phyloP scores from a whole-genome alignment of 2,888 invertebrate genomes.

The Mellilla xanthometata region DNA sequence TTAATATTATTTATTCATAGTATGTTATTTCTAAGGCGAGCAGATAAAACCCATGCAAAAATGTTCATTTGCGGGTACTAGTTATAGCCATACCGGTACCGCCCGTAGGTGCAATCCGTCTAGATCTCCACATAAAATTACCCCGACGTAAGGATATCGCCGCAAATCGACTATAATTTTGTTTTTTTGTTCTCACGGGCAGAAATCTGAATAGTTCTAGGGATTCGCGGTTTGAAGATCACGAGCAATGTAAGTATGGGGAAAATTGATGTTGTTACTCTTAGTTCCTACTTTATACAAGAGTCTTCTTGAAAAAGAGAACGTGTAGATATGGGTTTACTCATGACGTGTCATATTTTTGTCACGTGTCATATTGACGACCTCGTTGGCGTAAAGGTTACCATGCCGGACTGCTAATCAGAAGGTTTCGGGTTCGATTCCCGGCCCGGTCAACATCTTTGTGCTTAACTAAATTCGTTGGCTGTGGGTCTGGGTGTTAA shows the following conservation, averaged over 20 bases:
- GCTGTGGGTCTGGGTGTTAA: too few species aligned
- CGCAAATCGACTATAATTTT: constrained; percentile 77
- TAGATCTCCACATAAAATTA: constrained; percentile 57
- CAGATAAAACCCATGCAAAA: constrained; percentile 10
- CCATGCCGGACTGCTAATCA: too few species aligned
- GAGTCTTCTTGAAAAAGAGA: too few species aligned
- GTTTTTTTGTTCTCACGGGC: constrained; percentile 73
- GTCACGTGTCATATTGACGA: too few species aligned
- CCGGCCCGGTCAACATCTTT: too few species aligned
- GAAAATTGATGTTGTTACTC: constrained; percentile 57
- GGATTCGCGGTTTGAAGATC: constrained; percentile 56
- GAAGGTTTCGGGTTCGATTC: too few species aligned
- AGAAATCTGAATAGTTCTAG: constrained; percentile 48
- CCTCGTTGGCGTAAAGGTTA: too few species aligned
- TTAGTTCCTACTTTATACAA: constrained; percentile 1
- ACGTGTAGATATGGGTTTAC: too few species aligned
- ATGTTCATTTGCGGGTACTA: constrained; percentile 7
- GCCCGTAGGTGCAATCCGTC: constrained; percentile 23
- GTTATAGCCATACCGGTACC: constrained; percentile 13
- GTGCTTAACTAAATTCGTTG: too few species aligned
- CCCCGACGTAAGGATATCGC: constrained; percentile 73
- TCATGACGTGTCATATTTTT: too few species aligned
- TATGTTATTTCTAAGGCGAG: constrained; percentile 1
- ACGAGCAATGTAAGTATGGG: constrained; percentile 51
- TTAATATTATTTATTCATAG: too few species aligned